Evolutionary conservation across 1,140 invertebrate species (phyloP), one percentile per base, ranked within the genome.

Genomic region (Antheraea pernyi): DNA sequence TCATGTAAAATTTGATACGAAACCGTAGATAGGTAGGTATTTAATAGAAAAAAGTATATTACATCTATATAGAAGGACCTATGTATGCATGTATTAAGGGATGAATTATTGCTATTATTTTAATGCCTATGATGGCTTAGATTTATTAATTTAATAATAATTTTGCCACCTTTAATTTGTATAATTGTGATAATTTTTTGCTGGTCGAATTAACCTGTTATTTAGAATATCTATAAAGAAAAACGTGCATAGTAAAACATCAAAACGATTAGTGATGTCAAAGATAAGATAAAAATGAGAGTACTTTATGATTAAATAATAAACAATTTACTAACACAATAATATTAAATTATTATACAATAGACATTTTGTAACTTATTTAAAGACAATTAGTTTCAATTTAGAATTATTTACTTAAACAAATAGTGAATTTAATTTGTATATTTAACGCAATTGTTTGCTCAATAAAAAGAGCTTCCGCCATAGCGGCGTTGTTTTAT

Each of bases 11-110:
- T 86, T 90, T 88, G 84, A 89, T 90, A 91, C 85, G 83, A 91
- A 89, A 89, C 76, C 72, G 82, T 91, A 90, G 88, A 79, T 91
- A 90, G 89, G 85, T 91, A 91, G 87, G 85, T 86, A 88, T 91
- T 86, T 88, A 91, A 89, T 89, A 90, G 83, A 85, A 76, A 79
- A 86, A 85, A 86, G 80, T 86, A 89, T 83, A 85, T 84, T 87
- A 88, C 79, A 84, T 82, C 82, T 85, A 81, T 83, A 81, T 80
- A 72, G 78, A 80, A 73, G 74, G 77, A 75, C 73, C 64, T 79
- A 81, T 77, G 72, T 77, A 75, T 79, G 39, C 60, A 62, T 69
- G 18, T 61, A 62, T n/a, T 36, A 22, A 61, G 19, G 72, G 67
- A 67, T 16, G 22, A 13, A 70, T 65, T 62, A 66, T 68, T 73